Evolutionary conservation across 2,888 invertebrate species (phyloP), one percentile per base, ranked within the genome.

Genomic region (Protodeltote pygarga): DNA sequence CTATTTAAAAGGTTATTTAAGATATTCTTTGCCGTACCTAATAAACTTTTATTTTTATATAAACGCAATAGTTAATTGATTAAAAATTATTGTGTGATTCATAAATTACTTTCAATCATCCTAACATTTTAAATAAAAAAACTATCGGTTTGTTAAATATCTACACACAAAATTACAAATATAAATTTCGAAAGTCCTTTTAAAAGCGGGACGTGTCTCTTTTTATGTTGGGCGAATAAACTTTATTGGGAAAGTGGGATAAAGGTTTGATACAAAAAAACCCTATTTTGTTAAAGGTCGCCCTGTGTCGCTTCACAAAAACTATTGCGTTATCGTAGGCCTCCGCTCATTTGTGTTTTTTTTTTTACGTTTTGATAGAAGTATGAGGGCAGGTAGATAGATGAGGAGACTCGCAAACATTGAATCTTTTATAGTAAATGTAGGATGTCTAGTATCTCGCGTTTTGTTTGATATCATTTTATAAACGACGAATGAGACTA

Each of bases 381-480:
- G 73, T 74, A 74, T 76, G 76, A 76, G 67, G 73, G 80, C 88
- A 92, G 91, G 92, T 91, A 91, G 91, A 91, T 91, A 91, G 89
- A 81, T 72, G 75, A 75, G 63, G 35, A 61, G 68, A 76, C 79
- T 84, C 75, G 91, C 90, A 74, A 90, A 87, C 88, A 85, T 79
- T 75, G 66, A 75, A 61, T 77, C 47, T 54, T 61, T 54, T 59
- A 41, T 47, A 55, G 35, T 29, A 39, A 37, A 21, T 5, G 16
- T 14, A 27, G 10, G 13, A n/a, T 27, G 19, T 4, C 8, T 29
- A 19, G 10, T 11, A 6, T 6, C 4, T 10, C 16, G 31, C 20
- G 21, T 52, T 39, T 10, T 44, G 40, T 52, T 54, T 41, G 41
- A n/a, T n/a, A n/a, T n/a, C 24, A 16, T 45, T 53, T 46, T 35